phyloP scores from a whole-genome alignment of 2,113 vertebrate species.

The Thinocorus orbignyianus region DNA sequence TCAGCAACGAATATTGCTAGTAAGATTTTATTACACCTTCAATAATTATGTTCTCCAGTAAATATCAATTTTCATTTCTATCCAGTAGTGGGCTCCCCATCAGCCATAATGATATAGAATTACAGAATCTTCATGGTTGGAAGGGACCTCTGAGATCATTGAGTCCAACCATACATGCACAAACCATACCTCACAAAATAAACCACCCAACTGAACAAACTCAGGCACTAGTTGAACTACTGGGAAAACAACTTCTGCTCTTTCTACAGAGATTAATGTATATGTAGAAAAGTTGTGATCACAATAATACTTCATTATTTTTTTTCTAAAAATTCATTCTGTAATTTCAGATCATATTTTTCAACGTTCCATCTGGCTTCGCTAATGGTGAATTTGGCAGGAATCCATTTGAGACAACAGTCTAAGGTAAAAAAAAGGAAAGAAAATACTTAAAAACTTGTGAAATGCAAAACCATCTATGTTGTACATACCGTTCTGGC shows the following conservation, averaged over 20 bases:
- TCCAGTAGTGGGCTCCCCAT: neutral
- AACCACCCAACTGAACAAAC: too few relatives aligned
- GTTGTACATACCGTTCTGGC: neutral
- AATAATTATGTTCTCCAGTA: neutral
- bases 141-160: too few relatives aligned
- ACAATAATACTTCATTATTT: neutral
- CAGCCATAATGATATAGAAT: neutral
- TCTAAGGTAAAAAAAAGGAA: neutral
- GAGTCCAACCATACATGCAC: too few relatives aligned
- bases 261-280: neutral
- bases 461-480: neutral
- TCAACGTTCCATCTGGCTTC: neutral
- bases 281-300: neutral
- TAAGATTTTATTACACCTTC: neutral
- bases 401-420: neutral
- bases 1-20: neutral
- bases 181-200: too few relatives aligned
- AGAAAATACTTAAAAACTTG: neutral
- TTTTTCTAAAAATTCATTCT: neutral
- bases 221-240: too few relatives aligned
- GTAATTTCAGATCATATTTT: neutral
- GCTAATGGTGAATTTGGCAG: neutral
- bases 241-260: neutral
- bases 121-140: too few relatives aligned
- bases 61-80: neutral